Percentiles rank a stretch among this genome's conserved stretches.
These are phyloP conservation scores for Reinhardtius hippoglossoides DNA, from an alignment of 2,113 vertebrate species.

Conservation along the genomic window DNA sequence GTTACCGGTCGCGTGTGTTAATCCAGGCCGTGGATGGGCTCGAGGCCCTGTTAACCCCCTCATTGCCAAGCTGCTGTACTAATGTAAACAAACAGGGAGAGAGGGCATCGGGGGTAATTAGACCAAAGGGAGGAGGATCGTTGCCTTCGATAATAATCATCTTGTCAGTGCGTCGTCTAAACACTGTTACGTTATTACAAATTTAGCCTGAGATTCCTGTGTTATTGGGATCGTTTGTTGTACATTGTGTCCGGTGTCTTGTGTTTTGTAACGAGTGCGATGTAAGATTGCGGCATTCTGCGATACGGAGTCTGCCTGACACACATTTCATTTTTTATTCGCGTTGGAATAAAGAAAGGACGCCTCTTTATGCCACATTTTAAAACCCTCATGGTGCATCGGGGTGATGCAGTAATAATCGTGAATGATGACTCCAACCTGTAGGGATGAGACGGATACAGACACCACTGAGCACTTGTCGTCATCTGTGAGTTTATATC, in stretches of 20 bases:
- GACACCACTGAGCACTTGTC: constrained; percentile 51
- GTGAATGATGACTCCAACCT: constrained; percentile 68
- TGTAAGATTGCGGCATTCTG: constrained; percentile 66
- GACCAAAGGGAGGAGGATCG: constrained; percentile 73
- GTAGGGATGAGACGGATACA: constrained; percentile 63
- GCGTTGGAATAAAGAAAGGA: constrained; percentile 13
- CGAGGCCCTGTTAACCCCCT: constrained; percentile 82
- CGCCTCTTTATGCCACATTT: constrained; percentile 5
- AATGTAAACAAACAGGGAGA: constrained; percentile 85
- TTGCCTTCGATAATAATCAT: constrained; percentile 41
- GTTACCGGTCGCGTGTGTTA: constrained; percentile 63
- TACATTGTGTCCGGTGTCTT: constrained; percentile 68
- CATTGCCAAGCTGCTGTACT: constrained; percentile 60
- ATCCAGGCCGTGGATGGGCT: constrained; percentile 77
- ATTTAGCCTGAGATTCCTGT: background rate
- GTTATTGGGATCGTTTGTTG: constrained; percentile 39
- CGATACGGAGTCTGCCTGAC: constrained; percentile 35
- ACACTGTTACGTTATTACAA: constrained; percentile 14
- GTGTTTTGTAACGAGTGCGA: constrained; percentile 38
- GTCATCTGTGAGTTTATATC: constrained; percentile 58
- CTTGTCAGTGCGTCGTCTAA: constrained; percentile 19
- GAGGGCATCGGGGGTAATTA: constrained; percentile 77
- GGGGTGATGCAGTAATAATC: constrained; percentile 42
- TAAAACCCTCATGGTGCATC: constrained; percentile 19
- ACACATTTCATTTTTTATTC: constrained; percentile 7